Percentiles rank a stretch among this genome's conserved stretches.
Conservation (phyloP, 2,113 vertebrate species). For the Smithornis capensis region DNA sequence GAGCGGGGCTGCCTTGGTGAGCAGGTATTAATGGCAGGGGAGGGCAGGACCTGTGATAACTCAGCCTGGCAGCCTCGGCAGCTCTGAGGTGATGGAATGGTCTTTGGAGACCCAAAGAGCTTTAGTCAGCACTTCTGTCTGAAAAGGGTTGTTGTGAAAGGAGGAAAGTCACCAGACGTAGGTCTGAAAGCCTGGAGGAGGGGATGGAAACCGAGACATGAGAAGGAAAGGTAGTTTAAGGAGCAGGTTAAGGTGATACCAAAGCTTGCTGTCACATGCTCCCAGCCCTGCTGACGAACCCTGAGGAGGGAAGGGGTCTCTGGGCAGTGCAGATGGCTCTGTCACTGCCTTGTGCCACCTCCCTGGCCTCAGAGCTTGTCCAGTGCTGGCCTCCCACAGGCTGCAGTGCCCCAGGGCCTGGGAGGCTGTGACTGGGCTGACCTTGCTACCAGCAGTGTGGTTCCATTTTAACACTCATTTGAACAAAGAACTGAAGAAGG, state of each 20-base stretch:
- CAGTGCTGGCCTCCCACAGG: not conserved
- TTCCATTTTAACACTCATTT: not conserved
- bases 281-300: not conserved
- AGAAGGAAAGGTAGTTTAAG: not conserved
- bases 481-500: not conserved
- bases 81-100: not conserved
- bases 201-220: not conserved
- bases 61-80: constrained; percentile 45
- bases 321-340: not conserved
- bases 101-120: constrained; percentile 41
- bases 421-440: not conserved
- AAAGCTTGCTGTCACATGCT: accelerated
- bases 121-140: constrained; percentile 34
- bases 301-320: not conserved
- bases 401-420: not conserved
- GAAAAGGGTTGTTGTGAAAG: not conserved
- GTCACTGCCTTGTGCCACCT: not conserved
- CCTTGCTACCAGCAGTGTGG: not conserved
- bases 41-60: constrained; percentile 46
- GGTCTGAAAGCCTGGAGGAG: not conserved
- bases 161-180: not conserved
- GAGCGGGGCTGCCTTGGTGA: not conserved
- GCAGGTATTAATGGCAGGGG: not conserved
- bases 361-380: not conserved
- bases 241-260: not conserved